Percentiles rank a stretch among this genome's conserved stretches.
Evolutionary conservation across 2,113 vertebrate species (phyloP).

Genomic region (Poicephalus gulielmi): DNA sequence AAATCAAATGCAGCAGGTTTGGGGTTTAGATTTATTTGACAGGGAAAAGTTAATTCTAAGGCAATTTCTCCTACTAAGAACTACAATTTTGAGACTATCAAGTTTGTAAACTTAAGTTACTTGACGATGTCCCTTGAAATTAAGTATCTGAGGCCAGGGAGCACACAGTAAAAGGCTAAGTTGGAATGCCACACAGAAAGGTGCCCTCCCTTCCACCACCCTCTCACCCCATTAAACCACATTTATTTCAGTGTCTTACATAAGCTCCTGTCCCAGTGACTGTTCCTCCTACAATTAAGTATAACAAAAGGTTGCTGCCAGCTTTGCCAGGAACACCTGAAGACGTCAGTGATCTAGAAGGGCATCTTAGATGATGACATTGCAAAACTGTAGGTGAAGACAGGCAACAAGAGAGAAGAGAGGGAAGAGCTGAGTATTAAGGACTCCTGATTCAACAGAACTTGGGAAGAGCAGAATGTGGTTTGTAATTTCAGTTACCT

Average conservation of each 20-base stretch:
- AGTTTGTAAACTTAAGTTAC: background rate
- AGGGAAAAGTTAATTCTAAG: background rate
- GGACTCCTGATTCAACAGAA: constrained; percentile 30
- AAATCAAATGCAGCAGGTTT: background rate
- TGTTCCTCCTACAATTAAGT: constrained; percentile 82
- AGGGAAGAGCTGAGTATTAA: constrained; percentile 58
- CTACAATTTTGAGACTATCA: background rate
- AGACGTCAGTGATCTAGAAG: constrained; percentile 81
- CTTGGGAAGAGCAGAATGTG: background rate
- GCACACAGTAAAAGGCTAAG: background rate
- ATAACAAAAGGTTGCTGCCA: constrained; percentile 79
- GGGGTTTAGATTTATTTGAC: background rate
- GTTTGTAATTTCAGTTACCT: constrained; percentile 61
- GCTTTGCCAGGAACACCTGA: constrained; percentile 77
- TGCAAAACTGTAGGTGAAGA: constrained; percentile 75
- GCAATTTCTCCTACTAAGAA: background rate
- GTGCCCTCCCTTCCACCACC: constrained; percentile 7
- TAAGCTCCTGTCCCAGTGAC: constrained; percentile 76
- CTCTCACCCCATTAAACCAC: constrained; percentile 1
- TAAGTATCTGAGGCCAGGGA: background rate
- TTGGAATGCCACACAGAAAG: background rate
- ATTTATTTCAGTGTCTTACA: constrained; percentile 75
- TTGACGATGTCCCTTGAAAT: constrained; percentile 52
- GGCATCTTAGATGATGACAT: constrained; percentile 70
- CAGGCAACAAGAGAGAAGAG: constrained; percentile 62